Conservation (phyloP, 2,113 vertebrate genomes). For the Acrocephalus arundinaceus region DNA sequence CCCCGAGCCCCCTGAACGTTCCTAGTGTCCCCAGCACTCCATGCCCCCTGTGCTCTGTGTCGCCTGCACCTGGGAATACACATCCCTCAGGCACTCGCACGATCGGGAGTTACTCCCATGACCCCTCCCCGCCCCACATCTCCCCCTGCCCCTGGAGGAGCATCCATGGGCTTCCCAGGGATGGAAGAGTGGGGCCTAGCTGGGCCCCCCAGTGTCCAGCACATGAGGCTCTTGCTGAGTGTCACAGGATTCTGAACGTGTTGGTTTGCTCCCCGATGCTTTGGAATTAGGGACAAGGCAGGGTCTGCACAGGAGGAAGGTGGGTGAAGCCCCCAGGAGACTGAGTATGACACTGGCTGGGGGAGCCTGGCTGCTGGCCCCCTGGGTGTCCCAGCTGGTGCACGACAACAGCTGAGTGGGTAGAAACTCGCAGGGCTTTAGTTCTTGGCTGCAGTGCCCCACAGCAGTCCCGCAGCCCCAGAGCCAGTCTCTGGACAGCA, state of each 20-base stretch:
- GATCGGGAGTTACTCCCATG: background rate
- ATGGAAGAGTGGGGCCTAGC: background rate
- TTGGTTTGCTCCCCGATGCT: background rate
- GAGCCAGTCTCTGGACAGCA: background rate
- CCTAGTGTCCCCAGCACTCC: background rate
- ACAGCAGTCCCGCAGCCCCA: background rate
- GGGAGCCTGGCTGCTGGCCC: background rate
- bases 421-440: background rate
- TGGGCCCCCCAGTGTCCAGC: too few species aligned
- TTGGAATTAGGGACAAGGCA: background rate
- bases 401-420: background rate
- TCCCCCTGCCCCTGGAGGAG: rapidly evolving
- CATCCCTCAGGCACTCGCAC: too few species aligned
- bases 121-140: background rate
- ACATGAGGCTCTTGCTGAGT: background rate
- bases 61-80: background rate
- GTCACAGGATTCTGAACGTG: background rate
- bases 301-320: background rate
- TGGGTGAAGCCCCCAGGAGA: background rate
- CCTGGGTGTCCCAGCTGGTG: background rate
- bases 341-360: rapidly evolving
- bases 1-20: background rate
- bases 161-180: background rate
- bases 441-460: background rate
- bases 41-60: background rate